Conservation (phyloP, 2,113 vertebrate genomes). For the Cyphomyrus discorhynchus region DNA sequence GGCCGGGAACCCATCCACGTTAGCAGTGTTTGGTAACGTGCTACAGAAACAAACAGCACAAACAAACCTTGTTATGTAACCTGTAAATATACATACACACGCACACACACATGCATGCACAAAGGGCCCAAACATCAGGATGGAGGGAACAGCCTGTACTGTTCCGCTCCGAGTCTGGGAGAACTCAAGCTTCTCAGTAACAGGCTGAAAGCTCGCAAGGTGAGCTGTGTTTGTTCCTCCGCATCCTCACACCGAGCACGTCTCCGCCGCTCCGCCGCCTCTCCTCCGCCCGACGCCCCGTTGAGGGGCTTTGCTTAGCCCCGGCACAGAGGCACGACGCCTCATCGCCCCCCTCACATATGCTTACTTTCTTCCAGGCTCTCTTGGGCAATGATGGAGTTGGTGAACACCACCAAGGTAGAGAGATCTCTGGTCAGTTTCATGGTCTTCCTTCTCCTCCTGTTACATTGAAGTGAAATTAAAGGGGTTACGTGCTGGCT, state of each 20-base stretch:
- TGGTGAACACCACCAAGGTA: slow-evolving; percentile 88
- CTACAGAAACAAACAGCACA: not conserved
- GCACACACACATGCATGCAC: not conserved
- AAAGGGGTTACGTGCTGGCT: not conserved
- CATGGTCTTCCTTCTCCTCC: slow-evolving; percentile 84
- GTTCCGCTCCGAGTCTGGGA: not conserved
- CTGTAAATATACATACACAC: not conserved
- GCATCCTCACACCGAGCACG: not conserved
- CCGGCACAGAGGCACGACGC: not conserved
- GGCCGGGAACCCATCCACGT: not conserved
- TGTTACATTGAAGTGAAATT: slow-evolving; percentile 33
- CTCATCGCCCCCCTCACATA: not conserved
- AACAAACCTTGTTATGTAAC: not conserved
- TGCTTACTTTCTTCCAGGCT: slow-evolving; percentile 82
- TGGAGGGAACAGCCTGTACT: not conserved
- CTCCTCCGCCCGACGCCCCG: not conserved
- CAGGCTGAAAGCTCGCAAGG: not conserved
- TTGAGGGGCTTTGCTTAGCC: not conserved
- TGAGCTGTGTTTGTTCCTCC: not conserved
- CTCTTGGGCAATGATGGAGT: slow-evolving; percentile 87
- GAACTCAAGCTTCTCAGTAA: not conserved
- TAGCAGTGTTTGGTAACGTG: not conserved
- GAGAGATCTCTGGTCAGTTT: slow-evolving; percentile 91
- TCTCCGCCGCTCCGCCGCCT: not conserved
- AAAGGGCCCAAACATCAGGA: not conserved